Evolutionary conservation across 2,797 vertebrate species (phyloP), one percentile per base, ranked within the genome.

Genomic region (Sebastes wilsoni): DNA sequence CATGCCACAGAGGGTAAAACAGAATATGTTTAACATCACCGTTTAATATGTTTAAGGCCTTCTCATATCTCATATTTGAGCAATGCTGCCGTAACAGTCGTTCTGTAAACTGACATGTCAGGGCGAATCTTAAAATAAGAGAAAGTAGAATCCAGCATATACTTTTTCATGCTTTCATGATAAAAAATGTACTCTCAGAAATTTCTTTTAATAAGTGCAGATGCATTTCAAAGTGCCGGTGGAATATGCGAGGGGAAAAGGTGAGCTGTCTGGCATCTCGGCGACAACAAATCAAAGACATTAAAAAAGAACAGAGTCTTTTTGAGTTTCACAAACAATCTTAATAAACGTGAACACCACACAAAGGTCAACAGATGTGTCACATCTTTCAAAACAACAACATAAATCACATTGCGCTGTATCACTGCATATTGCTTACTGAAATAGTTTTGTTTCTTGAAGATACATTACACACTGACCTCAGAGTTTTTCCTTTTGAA

Each of bases 361-460:
- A 10, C 74, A 27, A 56, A 73, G 73, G 65, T 78, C 58, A 72
- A 54, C 18, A 70, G 74, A 75, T 34, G 69, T 56, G 38, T 73
- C 56, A 23, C 67, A 56, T 69, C 62, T 86, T 75, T 79, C 67
- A 59, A 72, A 84, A 72, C 75, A 70, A 60, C 67, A 82, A 28
- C 59, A 73, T 58, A 36, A 56, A 78, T 62, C 67, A 60, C 61
- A 49, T 27, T 22, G 11, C n/a, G 46, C 32, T n/a, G 11, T 22
- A 46, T 72, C 56, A 18, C 66, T 46, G 42, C n/a, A 59, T 22
- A 38, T 27, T 46, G 20, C 30, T 38, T 55, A 36, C 49, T 66
- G 46, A 71, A 65, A 23, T 18, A 14, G 60, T 67, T 79, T 72
- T 34, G 22, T 76, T 61, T 66, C 5, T 61, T 49, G 58, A 55